Evolutionary conservation across 2,113 vertebrate species (phyloP).

Genomic region (Gila orcuttii): DNA sequence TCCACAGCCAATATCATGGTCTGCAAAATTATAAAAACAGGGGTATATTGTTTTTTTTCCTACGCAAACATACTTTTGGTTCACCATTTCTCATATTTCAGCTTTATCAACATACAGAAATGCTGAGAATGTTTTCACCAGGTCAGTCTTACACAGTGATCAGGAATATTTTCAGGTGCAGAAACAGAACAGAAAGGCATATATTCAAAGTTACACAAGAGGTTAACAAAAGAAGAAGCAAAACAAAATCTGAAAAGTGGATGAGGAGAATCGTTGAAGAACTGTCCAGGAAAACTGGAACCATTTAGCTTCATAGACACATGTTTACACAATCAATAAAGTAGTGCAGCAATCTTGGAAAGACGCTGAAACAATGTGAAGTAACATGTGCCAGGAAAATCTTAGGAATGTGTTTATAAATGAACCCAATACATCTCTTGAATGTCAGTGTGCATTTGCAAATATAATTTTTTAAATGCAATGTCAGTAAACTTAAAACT

Average conservation of each 20-base stretch:
- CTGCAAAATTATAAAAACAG: constrained; percentile 45
- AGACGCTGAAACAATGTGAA: constrained; percentile 4
- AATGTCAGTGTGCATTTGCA: background rate
- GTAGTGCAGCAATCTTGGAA: background rate
- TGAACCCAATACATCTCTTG: background rate
- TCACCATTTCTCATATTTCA: constrained; percentile 29
- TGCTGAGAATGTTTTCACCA: constrained; percentile 31
- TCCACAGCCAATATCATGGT: constrained; percentile 33
- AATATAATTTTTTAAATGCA: background rate
- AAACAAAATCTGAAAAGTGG: background rate
- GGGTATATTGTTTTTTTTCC: constrained; percentile 5
- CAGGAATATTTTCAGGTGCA: background rate
- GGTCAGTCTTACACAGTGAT: constrained; percentile 23
- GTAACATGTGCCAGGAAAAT: constrained; percentile 5
- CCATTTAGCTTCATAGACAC: background rate
- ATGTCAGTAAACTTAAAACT: background rate
- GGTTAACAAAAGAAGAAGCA: background rate
- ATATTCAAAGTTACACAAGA: background rate
- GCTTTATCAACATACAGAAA: constrained; percentile 11
- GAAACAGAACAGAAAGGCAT: too few relatives aligned
- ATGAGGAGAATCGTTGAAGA: background rate
- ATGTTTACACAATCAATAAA: background rate
- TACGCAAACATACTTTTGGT: constrained; percentile 46
- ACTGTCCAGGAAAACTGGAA: background rate
- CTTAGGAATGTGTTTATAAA: background rate